Evolutionary conservation across 2,113 vertebrate genomes (phyloP).

Genomic region (Corythoichthys intestinalis): DNA sequence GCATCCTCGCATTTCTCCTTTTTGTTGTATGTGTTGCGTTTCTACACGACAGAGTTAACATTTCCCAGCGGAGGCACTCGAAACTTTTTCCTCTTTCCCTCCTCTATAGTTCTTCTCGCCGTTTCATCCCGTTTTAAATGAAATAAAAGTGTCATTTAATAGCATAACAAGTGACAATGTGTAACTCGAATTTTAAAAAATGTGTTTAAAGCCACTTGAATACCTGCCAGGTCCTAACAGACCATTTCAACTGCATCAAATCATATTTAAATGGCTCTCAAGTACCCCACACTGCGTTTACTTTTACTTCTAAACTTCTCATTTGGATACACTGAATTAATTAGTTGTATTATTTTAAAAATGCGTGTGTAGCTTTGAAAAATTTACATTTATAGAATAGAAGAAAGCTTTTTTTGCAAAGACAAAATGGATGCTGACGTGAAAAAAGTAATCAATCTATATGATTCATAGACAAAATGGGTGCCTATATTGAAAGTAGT

Average conservation of each 20-base stretch:
- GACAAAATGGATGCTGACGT: conserved; percentile 1
- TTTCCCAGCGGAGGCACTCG: background rate
- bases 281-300: background rate
- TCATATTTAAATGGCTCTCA: background rate
- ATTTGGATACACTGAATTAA: background rate
- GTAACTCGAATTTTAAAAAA: background rate
- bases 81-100: background rate
- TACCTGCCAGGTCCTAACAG: background rate
- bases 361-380: background rate
- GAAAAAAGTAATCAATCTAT: background rate
- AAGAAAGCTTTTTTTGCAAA: background rate
- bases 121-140: background rate
- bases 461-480: background rate
- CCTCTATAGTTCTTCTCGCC: background rate
- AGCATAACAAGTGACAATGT: background rate
- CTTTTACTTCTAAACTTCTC: background rate
- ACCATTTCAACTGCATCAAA: background rate
- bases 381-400: background rate
- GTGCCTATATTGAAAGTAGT: background rate
- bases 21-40: background rate
- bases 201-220: background rate
- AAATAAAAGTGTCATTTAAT: background rate
- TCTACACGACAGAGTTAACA: background rate
- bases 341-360: background rate
- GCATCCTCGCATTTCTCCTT: too few species aligned